phyloP scores from a whole-genome alignment of 2,888 invertebrate species.

The Volucella bombylans region DNA sequence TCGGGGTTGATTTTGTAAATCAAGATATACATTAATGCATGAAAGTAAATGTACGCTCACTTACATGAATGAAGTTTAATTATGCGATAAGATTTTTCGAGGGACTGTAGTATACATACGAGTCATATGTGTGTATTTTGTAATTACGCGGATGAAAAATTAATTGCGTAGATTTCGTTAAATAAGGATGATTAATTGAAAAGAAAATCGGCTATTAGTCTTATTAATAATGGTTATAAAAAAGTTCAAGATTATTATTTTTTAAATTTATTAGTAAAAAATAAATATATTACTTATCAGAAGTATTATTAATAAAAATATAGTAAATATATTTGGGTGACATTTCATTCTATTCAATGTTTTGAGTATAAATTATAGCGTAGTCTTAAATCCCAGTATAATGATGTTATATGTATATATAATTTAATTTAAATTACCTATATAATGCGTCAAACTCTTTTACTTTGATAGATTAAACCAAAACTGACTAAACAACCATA shows the following conservation, averaged over 20 bases:
- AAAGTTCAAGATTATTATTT: too few species aligned
- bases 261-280: too few species aligned
- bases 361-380: too few species aligned
- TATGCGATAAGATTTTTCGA: conserved; percentile 35
- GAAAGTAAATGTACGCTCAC: conserved; percentile 34
- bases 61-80: conserved; percentile 51
- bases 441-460: too few species aligned
- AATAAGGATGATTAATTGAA: conserved; percentile 49
- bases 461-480: too few species aligned
- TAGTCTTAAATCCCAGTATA: too few species aligned
- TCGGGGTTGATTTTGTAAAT: conserved; percentile 51
- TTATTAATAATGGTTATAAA: neutral
- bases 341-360: too few species aligned
- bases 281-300: neutral
- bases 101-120: neutral
- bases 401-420: too few species aligned
- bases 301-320: neutral
- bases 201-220: conserved; percentile 2
- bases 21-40: conserved; percentile 48
- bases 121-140: neutral
- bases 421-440: too few species aligned
- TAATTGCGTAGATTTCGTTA: conserved; percentile 43
- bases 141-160: conserved; percentile 55
- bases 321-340: too few species aligned
- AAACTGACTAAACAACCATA: too few species aligned